Evolutionary conservation across 2,797 vertebrate species (phyloP).

Genomic region (Pseudochaenichthys georgianus): DNA sequence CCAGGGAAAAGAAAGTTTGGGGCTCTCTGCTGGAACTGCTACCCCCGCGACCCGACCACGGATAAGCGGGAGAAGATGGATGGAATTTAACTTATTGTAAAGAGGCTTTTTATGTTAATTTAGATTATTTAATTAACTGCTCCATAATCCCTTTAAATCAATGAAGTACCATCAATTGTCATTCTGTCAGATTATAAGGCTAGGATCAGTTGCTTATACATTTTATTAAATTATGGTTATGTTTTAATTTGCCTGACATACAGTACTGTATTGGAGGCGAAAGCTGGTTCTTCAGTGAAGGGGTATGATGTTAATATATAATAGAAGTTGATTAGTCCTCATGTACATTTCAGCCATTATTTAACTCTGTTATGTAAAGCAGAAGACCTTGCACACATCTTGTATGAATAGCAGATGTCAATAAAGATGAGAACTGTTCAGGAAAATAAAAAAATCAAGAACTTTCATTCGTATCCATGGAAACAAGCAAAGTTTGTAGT

Average conservation of each 20-base stretch:
- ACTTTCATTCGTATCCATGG: constrained; percentile 11
- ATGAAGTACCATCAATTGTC: neutral
- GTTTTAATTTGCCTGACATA: neutral
- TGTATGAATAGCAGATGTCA: neutral
- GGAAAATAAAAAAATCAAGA: constrained; percentile 1
- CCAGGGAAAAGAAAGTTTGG: too few species aligned
- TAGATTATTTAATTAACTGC: neutral
- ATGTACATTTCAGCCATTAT: neutral
- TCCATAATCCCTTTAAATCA: neutral
- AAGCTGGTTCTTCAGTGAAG: neutral
- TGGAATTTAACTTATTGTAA: neutral
- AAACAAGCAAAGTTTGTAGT: constrained; percentile 9
- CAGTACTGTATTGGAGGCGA: neutral
- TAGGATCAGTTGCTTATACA: neutral
- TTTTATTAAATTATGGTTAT: neutral
- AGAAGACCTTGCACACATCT: neutral
- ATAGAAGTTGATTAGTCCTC: neutral
- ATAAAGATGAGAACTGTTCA: neutral
- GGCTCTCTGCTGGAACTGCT: too few species aligned
- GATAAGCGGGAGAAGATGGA: too few species aligned
- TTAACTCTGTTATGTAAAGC: neutral
- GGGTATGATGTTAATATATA: neutral
- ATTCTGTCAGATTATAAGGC: neutral
- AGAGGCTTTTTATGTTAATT: neutral
- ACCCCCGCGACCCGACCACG: too few species aligned